A percentile compares a stretch with the other conserved stretches of the same genome.
These are phyloP conservation scores for Cydia splendana DNA, from an alignment of 1,140 invertebrate genomes.

Conservation along the genomic window DNA sequence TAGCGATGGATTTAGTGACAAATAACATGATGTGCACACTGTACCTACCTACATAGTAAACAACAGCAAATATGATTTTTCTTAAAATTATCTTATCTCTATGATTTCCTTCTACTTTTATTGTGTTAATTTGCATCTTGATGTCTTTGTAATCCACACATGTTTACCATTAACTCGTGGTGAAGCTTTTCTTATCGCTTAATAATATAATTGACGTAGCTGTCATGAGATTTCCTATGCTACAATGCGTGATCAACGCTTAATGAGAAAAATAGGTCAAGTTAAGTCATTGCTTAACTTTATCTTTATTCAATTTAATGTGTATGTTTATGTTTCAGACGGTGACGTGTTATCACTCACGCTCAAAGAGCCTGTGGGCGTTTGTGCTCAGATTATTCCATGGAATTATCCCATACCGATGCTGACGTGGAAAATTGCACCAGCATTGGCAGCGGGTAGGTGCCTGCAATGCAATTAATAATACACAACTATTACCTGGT, in stretches of 20 bases:
- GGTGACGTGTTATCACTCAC: constrained; percentile 68
- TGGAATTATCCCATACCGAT: constrained; percentile 89
- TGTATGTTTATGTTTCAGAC: constrained; percentile 50
- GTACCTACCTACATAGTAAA: not conserved
- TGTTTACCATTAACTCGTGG: constrained; percentile 15
- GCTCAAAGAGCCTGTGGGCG: constrained; percentile 76
- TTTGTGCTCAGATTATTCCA: constrained; percentile 74
- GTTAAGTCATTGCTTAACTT: constrained; percentile 31
- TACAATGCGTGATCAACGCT: constrained; percentile 27
- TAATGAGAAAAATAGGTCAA: constrained; percentile 27
- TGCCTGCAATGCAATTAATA: not conserved
- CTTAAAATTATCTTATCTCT: constrained; percentile 89
- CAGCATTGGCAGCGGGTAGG: constrained; percentile 83
- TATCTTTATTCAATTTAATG: constrained; percentile 31
- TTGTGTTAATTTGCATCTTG: not conserved
- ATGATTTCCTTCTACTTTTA: constrained; percentile 49
- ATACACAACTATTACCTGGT: too few species aligned
- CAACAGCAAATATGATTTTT: constrained; percentile 45
- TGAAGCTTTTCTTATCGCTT: constrained; percentile 7
- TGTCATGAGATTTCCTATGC: constrained; percentile 23
- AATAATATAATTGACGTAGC: constrained; percentile 6
- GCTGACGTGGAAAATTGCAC: constrained; percentile 85
- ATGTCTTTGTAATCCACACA: constrained; percentile 19
- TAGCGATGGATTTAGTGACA: not conserved
- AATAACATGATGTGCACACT: not conserved